Conservation (phyloP, 2,797 vertebrate species). For the Vipera ursinii region DNA sequence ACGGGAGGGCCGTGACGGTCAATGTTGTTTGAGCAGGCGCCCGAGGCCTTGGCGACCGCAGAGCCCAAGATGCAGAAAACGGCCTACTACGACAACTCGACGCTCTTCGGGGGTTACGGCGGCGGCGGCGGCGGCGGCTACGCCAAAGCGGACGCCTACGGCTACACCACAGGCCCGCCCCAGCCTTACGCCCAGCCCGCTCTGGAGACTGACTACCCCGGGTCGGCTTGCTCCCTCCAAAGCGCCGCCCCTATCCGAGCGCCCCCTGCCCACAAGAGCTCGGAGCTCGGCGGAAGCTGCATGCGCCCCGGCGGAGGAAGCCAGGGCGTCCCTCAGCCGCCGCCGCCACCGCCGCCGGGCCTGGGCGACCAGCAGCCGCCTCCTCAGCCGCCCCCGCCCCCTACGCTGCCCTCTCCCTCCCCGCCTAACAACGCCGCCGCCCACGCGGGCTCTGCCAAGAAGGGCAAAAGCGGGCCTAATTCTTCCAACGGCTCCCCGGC, state of each 20-base stretch:
- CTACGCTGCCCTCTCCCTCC: conserved; percentile 85
- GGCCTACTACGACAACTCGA: conserved; percentile 96
- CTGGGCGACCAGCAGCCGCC: conserved; percentile 45
- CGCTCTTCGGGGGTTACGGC: conserved; percentile 94
- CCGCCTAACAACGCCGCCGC: conserved; percentile 82
- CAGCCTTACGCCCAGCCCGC: conserved; percentile 86
- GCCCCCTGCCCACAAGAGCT: conserved; percentile 83
- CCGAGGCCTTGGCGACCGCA: conserved; percentile 80
- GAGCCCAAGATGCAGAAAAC: conserved; percentile 96
- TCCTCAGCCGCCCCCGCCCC: conserved; percentile 74
- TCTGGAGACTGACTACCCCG: conserved; percentile 90
- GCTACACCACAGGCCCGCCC: conserved; percentile 86
- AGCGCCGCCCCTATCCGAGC: conserved; percentile 76
- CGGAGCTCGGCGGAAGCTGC: conserved; percentile 91
- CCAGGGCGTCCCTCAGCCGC: conserved; percentile 40
- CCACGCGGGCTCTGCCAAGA: conserved; percentile 85
- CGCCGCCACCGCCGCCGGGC: conserved; percentile 40
- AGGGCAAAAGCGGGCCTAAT: conserved; percentile 80
- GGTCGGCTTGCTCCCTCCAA: conserved; percentile 92
- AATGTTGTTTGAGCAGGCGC: conserved; percentile 90
- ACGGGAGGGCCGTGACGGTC: conserved; percentile 73
- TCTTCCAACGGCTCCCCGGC: conserved; percentile 77
- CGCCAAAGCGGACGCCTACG: conserved; percentile 92
- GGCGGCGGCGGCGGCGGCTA: conserved; percentile 84
- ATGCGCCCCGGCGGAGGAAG: conserved; percentile 75